These are phyloP conservation scores for Coilia nasus DNA, from an alignment of 2,797 vertebrate genomes.

Conservation along the genomic window DNA sequence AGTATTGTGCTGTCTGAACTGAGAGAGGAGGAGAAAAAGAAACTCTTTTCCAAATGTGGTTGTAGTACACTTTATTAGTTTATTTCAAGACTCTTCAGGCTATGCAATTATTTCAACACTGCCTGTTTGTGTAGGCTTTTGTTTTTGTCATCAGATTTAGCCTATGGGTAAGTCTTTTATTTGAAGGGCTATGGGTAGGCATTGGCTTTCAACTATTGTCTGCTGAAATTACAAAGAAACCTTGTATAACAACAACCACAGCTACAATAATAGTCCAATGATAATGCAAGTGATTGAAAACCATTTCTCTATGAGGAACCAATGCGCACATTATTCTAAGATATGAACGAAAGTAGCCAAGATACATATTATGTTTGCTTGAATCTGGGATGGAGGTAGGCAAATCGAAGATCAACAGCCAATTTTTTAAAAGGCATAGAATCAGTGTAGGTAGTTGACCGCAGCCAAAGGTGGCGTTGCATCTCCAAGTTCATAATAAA, in stretches of 20 bases:
- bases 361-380: no score
- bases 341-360: no score
- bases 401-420: neutral
- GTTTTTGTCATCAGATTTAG: neutral
- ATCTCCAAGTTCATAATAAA: conserved; percentile 25
- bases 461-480: neutral
- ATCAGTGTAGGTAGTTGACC: neutral
- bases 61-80: neutral
- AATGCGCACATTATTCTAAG: no score
- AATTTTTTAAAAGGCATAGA: neutral
- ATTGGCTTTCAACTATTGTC: neutral
- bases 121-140: conserved; percentile 5
- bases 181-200: neutral
- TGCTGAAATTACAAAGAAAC: neutral
- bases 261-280: neutral
- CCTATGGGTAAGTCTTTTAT: neutral
- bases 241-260: no score
- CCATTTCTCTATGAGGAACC: no score
- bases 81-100: neutral
- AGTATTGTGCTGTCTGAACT: neutral
- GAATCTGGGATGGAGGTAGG: no score
- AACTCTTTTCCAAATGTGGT: neutral
- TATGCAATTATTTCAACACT: neutral
- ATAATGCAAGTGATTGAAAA: neutral
- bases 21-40: neutral